These are phyloP conservation scores for Lagorchestes hirsutus DNA, from an alignment of 2,797 vertebrate genomes.

Conservation along the genomic window DNA sequence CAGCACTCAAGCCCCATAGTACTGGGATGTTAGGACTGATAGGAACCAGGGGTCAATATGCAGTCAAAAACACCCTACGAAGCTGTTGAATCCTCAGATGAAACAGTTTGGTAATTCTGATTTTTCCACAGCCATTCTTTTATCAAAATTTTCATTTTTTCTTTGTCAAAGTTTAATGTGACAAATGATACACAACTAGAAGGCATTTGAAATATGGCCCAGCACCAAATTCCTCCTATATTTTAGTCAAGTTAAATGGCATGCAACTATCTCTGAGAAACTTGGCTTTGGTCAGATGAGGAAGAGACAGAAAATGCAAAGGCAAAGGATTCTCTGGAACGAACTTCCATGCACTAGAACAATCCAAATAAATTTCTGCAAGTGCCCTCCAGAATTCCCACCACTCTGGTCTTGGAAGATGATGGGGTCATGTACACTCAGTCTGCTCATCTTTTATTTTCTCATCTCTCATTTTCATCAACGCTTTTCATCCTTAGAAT, in stretches of 20 bases:
- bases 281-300: neutral
- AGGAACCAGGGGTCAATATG: neutral
- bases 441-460: neutral
- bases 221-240: neutral
- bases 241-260: neutral
- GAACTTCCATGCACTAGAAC: neutral
- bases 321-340: neutral
- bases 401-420: neutral
- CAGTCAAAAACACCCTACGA: neutral
- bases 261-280: neutral
- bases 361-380: neutral
- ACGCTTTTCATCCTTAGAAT: neutral
- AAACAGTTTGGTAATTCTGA: neutral
- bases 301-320: neutral
- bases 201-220: neutral
- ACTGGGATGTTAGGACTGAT: neutral
- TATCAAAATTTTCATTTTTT: neutral
- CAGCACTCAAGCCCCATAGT: neutral
- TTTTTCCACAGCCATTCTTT: neutral
- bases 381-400: neutral
- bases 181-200: neutral
- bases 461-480: neutral
- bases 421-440: no score
- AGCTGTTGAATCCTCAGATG: neutral
- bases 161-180: neutral